A percentile compares a stretch with the other conserved stretches of the same genome.
Evolutionary conservation across 1,140 invertebrate genomes (phyloP).

Genomic region (Bathynomus jamesi): DNA sequence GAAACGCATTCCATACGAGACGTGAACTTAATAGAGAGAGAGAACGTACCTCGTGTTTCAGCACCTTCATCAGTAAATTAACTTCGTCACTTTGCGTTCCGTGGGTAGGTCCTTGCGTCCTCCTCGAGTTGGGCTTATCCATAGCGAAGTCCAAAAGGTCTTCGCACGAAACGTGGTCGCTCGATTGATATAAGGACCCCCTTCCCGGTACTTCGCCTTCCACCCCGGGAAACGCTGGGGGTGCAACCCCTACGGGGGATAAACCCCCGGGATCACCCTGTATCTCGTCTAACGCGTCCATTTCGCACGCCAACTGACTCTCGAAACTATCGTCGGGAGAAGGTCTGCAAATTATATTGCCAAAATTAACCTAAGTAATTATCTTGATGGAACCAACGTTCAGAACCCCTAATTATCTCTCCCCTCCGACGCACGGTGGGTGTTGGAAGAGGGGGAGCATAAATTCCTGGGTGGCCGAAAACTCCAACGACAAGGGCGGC

Average conservation of each 20-base stretch:
- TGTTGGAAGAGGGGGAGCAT: no score
- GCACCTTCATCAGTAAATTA: constrained; percentile 71
- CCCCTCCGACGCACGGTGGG: no score
- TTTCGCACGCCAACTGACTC: constrained; percentile 55
- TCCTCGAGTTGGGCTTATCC: constrained; percentile 59
- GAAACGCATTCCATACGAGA: no score
- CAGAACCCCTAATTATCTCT: background rate
- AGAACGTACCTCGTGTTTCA: constrained; percentile 61
- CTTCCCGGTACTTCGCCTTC: constrained; percentile 34
- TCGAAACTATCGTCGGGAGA: constrained; percentile 54
- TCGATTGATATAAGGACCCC: constrained; percentile 40
- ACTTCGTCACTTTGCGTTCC: constrained; percentile 78
- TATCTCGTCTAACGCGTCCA: constrained; percentile 55
- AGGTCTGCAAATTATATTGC: constrained; percentile 3
- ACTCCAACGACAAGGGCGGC: no score
- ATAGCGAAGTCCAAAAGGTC: constrained; percentile 84
- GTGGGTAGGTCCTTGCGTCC: constrained; percentile 60
- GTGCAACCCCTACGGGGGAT: constrained; percentile 19
- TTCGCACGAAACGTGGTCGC: constrained; percentile 82
- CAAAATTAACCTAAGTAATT: background rate
- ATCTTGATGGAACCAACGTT: background rate
- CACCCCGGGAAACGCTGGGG: constrained; percentile 10
- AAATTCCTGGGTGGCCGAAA: no score
- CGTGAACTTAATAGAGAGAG: background rate
- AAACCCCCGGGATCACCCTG: constrained; percentile 40